A percentile compares a stretch with the other conserved stretches of the same genome.
These are phyloP conservation scores for Muscicapa adusta DNA, from an alignment of 2,113 vertebrate genomes.

Conservation along the genomic window DNA sequence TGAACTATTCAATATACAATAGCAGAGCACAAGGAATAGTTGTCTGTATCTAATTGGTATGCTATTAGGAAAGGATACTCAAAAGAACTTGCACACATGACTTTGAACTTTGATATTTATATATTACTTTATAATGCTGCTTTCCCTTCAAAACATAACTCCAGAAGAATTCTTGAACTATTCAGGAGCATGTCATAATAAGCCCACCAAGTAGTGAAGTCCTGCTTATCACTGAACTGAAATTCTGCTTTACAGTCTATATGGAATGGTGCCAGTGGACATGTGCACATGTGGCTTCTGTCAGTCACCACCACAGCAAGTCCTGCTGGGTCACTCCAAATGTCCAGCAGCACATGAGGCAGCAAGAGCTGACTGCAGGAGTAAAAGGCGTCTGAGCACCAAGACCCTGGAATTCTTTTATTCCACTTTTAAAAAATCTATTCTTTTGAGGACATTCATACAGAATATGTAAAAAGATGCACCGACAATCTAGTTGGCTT, in stretches of 20 bases:
- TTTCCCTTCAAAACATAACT: neutral
- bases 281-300: neutral
- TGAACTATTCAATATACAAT: neutral
- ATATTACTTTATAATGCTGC: neutral
- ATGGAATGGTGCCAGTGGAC: neutral
- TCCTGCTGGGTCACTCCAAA: neutral
- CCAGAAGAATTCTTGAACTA: neutral
- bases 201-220: neutral
- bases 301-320: neutral
- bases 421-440: neutral
- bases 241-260: neutral
- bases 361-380: neutral
- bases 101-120: neutral
- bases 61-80: neutral
- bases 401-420: neutral
- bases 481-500: neutral
- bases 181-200: neutral
- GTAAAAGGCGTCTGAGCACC: neutral
- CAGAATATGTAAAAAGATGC: neutral
- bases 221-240: neutral
- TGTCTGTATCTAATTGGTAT: neutral
- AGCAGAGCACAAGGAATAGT: neutral
- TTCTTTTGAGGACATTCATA: neutral
- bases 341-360: neutral
- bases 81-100: neutral